phyloP scores from a whole-genome alignment of 2,797 vertebrate genomes.

The Myotis daubentonii region DNA sequence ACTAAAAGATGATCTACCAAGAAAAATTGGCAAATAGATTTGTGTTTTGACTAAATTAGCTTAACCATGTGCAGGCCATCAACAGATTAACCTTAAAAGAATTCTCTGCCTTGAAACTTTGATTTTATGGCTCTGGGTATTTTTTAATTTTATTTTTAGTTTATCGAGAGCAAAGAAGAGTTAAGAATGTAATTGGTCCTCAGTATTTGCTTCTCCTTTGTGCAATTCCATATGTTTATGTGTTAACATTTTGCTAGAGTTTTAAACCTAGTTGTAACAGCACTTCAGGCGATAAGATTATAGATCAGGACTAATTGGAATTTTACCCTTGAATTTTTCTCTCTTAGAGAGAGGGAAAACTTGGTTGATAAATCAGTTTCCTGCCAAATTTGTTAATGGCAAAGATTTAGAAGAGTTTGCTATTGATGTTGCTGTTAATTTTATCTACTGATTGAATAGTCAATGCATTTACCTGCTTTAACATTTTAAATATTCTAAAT shows the following conservation, averaged over 20 bases:
- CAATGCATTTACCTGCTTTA: background rate
- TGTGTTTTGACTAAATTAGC: constrained; percentile 26
- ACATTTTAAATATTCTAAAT: constrained; percentile 1
- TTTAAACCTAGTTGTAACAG: constrained; percentile 62
- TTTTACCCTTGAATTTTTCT: constrained; percentile 61
- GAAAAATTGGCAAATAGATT: constrained; percentile 30
- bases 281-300: constrained; percentile 63
- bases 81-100: constrained; percentile 29
- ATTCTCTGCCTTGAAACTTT: constrained; percentile 23
- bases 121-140: background rate
- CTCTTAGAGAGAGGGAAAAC: background rate
- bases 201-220: constrained; percentile 46
- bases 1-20: constrained; percentile 40
- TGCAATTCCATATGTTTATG: constrained; percentile 56
- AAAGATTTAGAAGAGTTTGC: constrained; percentile 45
- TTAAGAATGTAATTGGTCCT: constrained; percentile 47
- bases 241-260: constrained; percentile 55
- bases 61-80: background rate
- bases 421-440: constrained; percentile 11
- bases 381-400: constrained; percentile 62
- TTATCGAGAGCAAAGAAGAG: constrained; percentile 16
- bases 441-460: constrained; percentile 35
- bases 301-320: constrained; percentile 62
- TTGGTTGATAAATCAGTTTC: constrained; percentile 63
- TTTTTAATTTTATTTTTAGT: background rate